A percentile compares a stretch with the other conserved stretches of the same genome.
Evolutionary conservation across 2,113 vertebrate genomes (phyloP).

Genomic region (Heloderma charlesbogerti): DNA sequence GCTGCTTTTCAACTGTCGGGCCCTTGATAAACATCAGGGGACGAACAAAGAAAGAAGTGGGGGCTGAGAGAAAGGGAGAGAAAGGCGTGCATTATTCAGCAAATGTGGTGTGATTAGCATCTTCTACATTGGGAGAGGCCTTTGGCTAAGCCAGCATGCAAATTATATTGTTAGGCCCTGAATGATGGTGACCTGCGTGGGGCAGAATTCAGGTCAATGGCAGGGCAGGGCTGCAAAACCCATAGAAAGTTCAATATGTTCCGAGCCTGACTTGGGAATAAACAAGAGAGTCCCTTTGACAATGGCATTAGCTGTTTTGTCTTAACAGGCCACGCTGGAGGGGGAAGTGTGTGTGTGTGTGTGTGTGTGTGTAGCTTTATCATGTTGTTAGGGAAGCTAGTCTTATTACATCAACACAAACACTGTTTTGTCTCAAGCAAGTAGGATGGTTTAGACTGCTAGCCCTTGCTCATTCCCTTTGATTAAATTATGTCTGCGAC

Average conservation of each 20-base stretch:
- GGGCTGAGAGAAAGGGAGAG: neutral
- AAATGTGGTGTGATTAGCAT: slow-evolving; percentile 34
- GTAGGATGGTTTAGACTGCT: accelerated
- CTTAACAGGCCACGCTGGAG: neutral
- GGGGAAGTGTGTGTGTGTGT: neutral
- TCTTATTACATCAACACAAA: neutral
- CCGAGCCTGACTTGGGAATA: slow-evolving; percentile 16
- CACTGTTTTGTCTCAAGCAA: accelerated
- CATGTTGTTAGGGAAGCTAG: slow-evolving; percentile 11
- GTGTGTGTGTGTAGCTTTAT: neutral
- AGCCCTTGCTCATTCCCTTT: neutral
- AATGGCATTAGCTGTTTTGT: slow-evolving; percentile 48
- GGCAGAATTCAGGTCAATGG: slow-evolving; percentile 44
- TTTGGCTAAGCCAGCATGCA: neutral
- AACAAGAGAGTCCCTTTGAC: neutral
- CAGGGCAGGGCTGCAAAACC: slow-evolving; percentile 40
- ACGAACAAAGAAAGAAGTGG: neutral
- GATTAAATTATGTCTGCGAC: neutral
- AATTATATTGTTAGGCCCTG: slow-evolving; percentile 38
- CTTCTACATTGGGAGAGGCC: slow-evolving; percentile 4
- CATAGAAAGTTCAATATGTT: slow-evolving; percentile 36
- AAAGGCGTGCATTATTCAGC: slow-evolving; percentile 37
- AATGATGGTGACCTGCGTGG: slow-evolving; percentile 32
- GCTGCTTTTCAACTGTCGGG: neutral
- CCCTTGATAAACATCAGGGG: neutral